These are phyloP conservation scores for Anolis sagrei DNA, from an alignment of 2,113 vertebrate species.

Conservation along the genomic window DNA sequence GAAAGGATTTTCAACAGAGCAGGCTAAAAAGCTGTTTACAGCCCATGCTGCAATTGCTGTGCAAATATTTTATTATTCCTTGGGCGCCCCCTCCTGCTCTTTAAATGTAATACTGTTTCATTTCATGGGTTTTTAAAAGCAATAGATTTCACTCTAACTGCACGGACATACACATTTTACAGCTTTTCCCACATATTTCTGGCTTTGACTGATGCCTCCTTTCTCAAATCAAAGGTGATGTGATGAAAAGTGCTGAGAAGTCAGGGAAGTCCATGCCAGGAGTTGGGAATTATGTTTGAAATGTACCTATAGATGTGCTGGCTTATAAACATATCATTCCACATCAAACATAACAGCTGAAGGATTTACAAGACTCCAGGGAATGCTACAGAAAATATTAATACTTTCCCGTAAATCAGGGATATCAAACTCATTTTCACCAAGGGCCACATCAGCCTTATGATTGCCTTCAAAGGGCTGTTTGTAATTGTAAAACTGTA, in stretches of 20 bases:
- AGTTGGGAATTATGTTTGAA: not conserved
- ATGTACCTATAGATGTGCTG: fast-evolving
- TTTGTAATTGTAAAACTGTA: too few relatives aligned
- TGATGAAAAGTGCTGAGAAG: not conserved
- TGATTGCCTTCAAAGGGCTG: too few relatives aligned
- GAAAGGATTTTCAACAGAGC: slow-evolving; percentile 7
- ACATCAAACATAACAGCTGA: not conserved
- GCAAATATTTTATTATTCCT: slow-evolving; percentile 45
- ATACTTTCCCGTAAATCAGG: too few relatives aligned
- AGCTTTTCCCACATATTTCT: not conserved
- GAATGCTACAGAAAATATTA: not conserved
- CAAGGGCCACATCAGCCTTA: too few relatives aligned
- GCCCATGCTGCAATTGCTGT: not conserved
- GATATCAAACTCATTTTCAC: too few relatives aligned
- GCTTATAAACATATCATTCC: fast-evolving
- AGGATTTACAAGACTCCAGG: not conserved
- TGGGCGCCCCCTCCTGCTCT: slow-evolving; percentile 64
- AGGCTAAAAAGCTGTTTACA: not conserved
- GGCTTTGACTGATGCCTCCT: too few relatives aligned
- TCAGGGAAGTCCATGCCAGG: not conserved
- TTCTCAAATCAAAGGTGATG: not conserved
- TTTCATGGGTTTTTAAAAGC: not conserved
- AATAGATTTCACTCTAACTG: not conserved
- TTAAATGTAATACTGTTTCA: not conserved
- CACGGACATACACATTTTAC: not conserved